Base-by-base conservation (phyloP, 2,888 invertebrate species). In the Stictocephala bisonia region DNA sequence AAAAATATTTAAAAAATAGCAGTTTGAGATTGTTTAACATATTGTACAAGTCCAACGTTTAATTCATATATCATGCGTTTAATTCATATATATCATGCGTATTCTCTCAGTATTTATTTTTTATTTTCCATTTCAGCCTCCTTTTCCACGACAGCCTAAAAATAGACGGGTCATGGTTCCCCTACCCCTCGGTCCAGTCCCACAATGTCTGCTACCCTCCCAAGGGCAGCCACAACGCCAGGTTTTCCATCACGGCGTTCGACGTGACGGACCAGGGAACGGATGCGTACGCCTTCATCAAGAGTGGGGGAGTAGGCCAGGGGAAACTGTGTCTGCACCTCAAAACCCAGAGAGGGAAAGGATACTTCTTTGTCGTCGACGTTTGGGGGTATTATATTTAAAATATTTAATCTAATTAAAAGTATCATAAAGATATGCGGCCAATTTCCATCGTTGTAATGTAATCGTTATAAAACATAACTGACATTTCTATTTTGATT, bases 121-220 rank as follows among this genome's bases (percentile, higher is more conserved):
- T 11, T 18, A 11, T 31, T 60, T 35, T 35, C 13, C 13, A 6
- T 40, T 20, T 40, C 71, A 71, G 71, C 26, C 44, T 48, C 15
- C 15, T 71, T 9, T 20, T 71, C 48, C 31, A 44, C 15, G 71
- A 71, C 48, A n/a, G 48, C 22, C 44, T 50, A 3, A 1, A n/a
- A 1, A 4, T 44, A 6, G 7, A 15, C n/a, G 20, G 60, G 11
- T 44, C 31, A n/a, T 60, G 56, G 56, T 4, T n/a, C n/a, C n/a
- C n/a, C n/a, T n/a, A n/a, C 44, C 22, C 26, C 11, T 7, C 29
- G 9, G 71, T 71, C 1, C 27, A 58, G 29, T 71, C 71, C 13
- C 11, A 35, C 4, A 60, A 71, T 31, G 60, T 71, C 15, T 58
- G 44, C 48, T 69, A 69, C 29, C 51, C 69, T 18, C n/a, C 31